These are phyloP conservation scores for Cheirogaleus major DNA, from an alignment of 2,797 vertebrate genomes.

Conservation along the genomic window DNA sequence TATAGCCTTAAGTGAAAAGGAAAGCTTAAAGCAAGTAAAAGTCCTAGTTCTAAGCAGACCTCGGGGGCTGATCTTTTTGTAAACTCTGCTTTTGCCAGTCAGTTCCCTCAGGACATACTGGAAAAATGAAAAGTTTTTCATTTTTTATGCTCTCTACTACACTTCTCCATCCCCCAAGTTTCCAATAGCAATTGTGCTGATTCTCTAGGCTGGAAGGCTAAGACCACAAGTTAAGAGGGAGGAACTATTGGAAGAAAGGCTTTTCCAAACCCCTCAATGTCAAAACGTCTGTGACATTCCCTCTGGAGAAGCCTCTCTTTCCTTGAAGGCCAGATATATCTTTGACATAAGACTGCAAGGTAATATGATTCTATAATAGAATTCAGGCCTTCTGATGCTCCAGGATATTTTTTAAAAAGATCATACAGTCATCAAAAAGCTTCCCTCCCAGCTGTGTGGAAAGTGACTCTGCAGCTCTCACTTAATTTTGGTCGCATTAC, in stretches of 20 bases:
- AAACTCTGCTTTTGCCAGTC: background rate
- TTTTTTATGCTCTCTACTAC: background rate
- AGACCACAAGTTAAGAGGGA: background rate
- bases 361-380: conserved; percentile 35
- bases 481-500: conserved; percentile 75
- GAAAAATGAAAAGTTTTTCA: background rate
- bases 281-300: background rate
- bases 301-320: background rate
- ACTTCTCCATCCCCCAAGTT: background rate
- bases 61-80: background rate
- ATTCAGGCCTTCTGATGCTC: conserved; percentile 50
- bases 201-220: background rate
- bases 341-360: conserved; percentile 9
- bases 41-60: background rate
- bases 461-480: conserved; percentile 69
- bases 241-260: background rate
- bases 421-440: conserved; percentile 69
- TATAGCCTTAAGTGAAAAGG: background rate
- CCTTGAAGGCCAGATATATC: conserved; percentile 4
- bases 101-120: background rate
- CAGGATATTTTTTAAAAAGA: conserved; percentile 53
- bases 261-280: background rate
- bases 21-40: background rate
- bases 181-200: background rate
- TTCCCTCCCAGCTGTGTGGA: conserved; percentile 69